Evolutionary conservation across 2,888 invertebrate genomes (phyloP), one percentile per base, ranked within the genome.

Genomic region (Scrobipalpa costella): DNA sequence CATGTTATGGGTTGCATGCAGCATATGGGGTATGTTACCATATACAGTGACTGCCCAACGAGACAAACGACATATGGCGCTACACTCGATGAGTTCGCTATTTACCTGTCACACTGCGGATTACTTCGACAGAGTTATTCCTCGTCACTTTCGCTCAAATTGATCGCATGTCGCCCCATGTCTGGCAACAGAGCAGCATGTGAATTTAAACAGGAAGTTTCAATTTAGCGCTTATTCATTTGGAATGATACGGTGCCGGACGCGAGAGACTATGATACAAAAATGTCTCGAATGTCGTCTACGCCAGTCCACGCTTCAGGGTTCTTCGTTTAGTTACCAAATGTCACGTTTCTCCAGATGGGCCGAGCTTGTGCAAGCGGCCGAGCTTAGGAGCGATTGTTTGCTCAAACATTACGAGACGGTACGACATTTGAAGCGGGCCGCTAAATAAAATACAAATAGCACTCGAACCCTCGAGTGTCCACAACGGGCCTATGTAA

Each of bases 401-500:
- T 87, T 89, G 83, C 82, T 84, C 79, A 88, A 90, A 89, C 86
- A 90, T 91, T 90, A 90, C 91, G 85, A 88, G 90, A 86, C 85
- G 88, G 88, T 84, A 85, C 86, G 84, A 88, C 86, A 90, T 90
- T 90, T 90, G 88, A 90, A 86, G 87, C 85, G 78, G 83, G 79
- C 87, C 90, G 91, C 90, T 91, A 91, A 91, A 90, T 82, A 89
- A 84, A 87, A 88, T 81, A 84, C 89, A 91, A 91, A 90, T 79
- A 91, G 73, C 81, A 78, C 85, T 84, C 83, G 81, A 80, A 80
- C 80, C 77, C 79, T 79, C 81, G 76, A 81, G 80, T 81, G 84
- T 84, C 84, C 83, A 86, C 84, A 85, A 73, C 76, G 73, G 75
- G 76, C 74, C 79, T 80, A 78, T 74, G 84, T 83, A 85, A 79